Evolutionary conservation across 2,888 invertebrate species (phyloP).

Genomic region (Pharmacophagus antenor): DNA sequence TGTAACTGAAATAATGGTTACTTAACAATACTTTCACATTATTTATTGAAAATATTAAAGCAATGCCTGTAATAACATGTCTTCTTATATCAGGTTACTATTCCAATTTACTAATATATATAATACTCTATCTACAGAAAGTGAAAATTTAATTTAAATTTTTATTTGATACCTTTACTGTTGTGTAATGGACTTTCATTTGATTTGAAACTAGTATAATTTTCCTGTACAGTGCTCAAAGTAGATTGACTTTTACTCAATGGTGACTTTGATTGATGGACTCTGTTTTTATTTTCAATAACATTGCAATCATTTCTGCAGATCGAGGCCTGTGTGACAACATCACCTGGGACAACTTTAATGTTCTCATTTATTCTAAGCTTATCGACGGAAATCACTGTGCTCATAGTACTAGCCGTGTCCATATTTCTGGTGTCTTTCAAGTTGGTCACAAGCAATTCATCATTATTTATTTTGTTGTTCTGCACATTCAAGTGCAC

Average conservation of each 20-base stretch:
- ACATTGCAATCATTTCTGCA: constrained; percentile 34
- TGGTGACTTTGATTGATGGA: constrained; percentile 58
- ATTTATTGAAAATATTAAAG: no score
- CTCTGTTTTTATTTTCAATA: constrained; percentile 35
- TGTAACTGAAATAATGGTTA: no score
- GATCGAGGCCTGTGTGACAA: constrained; percentile 44
- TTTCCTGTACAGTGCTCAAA: constrained; percentile 66
- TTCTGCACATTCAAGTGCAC: constrained; percentile 55
- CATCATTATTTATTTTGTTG: constrained; percentile 39
- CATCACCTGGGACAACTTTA: constrained; percentile 45
- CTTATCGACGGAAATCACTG: constrained; percentile 55
- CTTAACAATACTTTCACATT: no score
- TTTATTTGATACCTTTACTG: constrained; percentile 50
- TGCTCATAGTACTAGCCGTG: constrained; percentile 56
- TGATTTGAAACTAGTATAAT: constrained; percentile 58
- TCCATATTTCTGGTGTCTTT: constrained; percentile 56
- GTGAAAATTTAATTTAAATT: neutral
- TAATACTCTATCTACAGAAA: neutral
- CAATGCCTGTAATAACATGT: neutral
- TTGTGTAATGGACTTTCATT: constrained; percentile 53
- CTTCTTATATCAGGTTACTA: neutral
- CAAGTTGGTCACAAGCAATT: constrained; percentile 48
- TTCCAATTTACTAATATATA: neutral
- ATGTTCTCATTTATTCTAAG: constrained; percentile 43
- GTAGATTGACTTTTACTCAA: constrained; percentile 66